phyloP scores from a whole-genome alignment of 2,113 vertebrate species.

The Caranx melampygus region DNA sequence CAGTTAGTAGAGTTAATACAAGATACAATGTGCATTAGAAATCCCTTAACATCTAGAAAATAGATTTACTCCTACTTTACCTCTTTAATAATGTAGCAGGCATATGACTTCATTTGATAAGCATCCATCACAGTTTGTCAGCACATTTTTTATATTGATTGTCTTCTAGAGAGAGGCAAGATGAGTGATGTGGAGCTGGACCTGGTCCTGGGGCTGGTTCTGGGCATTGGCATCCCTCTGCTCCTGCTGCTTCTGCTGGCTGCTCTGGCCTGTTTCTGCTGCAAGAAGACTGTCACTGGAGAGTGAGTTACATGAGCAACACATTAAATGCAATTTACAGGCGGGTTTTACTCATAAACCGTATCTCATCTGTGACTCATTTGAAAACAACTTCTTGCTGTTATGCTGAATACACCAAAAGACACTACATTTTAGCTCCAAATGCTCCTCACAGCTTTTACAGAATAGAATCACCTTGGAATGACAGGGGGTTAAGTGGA shows the following conservation, averaged over 20 bases:
- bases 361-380: no score
- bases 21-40: no score
- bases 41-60: not conserved
- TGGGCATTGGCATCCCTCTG: conserved; percentile 86
- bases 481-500: not conserved
- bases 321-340: not conserved
- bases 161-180: conserved; percentile 48
- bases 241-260: conserved; percentile 82
- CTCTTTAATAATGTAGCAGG: not conserved
- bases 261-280: conserved; percentile 79
- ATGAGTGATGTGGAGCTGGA: not conserved
- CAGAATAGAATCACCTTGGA: not conserved
- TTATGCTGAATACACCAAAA: no score
- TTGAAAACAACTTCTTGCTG: no score
- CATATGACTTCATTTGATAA: not conserved
- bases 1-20: no score
- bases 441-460: not conserved
- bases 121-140: not conserved
- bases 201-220: conserved; percentile 83
- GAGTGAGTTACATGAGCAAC: conserved; percentile 77
- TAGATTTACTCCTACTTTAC: not conserved
- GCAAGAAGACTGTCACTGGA: conserved; percentile 78
- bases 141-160: not conserved
- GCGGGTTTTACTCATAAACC: no score
- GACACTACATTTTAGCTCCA: no score